These are phyloP conservation scores for Dermatemys mawii DNA, from an alignment of 2,113 vertebrate species.

Conservation along the genomic window DNA sequence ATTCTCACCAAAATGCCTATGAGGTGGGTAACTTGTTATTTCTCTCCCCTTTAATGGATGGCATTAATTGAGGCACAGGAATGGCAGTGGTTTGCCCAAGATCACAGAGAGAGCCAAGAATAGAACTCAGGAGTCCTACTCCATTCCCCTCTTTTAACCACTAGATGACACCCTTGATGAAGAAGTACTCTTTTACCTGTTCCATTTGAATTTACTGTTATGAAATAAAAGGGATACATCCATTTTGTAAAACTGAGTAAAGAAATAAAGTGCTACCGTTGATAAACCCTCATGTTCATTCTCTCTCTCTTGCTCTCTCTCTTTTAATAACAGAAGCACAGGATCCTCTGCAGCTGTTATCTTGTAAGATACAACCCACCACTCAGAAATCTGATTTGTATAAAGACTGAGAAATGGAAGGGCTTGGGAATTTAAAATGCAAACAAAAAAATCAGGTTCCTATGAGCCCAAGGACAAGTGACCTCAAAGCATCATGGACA, in stretches of 20 bases:
- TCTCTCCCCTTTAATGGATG: background rate
- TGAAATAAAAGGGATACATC: background rate
- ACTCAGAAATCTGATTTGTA: conserved; percentile 70
- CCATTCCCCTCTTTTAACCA: background rate
- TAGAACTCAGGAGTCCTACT: background rate
- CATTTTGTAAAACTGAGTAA: background rate
- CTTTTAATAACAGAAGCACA: conserved; percentile 57
- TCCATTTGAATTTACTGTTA: background rate
- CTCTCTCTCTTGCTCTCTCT: background rate
- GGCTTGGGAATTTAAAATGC: conserved; percentile 71
- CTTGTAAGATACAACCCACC: conserved; percentile 70
- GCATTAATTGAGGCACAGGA: background rate
- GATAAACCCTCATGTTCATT: background rate
- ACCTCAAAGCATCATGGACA: conserved; percentile 82
- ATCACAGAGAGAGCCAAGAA: background rate
- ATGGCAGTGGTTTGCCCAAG: background rate
- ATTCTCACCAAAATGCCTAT: background rate
- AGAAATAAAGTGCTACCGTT: background rate
- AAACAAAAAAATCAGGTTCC: conserved; percentile 69
- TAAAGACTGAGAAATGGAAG: conserved; percentile 74
- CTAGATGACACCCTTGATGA: background rate
- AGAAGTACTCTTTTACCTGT: background rate
- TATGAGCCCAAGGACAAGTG: conserved; percentile 78
- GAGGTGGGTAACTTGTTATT: background rate
- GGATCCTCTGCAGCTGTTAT: conserved; percentile 63